Percentiles rank a stretch among this genome's conserved stretches.
phyloP scores from a whole-genome alignment of 2,888 invertebrate genomes.

The Plemyria rubiginata region DNA sequence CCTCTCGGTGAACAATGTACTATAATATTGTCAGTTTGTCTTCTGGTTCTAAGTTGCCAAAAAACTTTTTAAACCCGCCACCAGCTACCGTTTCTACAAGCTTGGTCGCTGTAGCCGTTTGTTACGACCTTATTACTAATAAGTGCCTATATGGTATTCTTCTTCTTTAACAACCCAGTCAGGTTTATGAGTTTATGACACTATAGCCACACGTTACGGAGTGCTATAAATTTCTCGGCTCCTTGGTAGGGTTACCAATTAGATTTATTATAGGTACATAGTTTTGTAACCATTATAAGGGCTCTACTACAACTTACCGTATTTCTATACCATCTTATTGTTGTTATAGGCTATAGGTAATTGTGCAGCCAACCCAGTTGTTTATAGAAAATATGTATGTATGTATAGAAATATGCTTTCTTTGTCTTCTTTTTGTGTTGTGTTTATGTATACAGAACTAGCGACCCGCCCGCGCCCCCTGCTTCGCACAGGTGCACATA shows the following conservation, averaged over 20 bases:
- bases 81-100: too few species aligned
- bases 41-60: too few species aligned
- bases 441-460: too few species aligned
- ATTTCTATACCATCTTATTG: not conserved
- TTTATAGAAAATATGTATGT: too few species aligned
- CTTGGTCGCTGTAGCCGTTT: not conserved
- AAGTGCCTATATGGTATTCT: conserved; percentile 4
- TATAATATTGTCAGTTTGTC: too few species aligned
- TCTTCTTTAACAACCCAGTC: conserved; percentile 31
- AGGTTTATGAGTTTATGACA: conserved; percentile 23
- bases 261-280: conserved; percentile 16
- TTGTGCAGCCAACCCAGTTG: too few species aligned
- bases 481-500: too few species aligned
- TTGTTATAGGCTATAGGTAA: not conserved
- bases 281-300: conserved; percentile 4
- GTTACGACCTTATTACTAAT: not conserved
- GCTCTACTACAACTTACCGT: not conserved
- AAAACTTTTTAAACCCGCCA: too few species aligned
- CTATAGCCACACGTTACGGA: conserved; percentile 7
- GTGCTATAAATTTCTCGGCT: conserved; percentile 26
- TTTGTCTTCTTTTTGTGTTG: too few species aligned
- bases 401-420: too few species aligned
- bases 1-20: too few species aligned
- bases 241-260: conserved; percentile 20
- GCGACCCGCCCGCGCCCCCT: too few species aligned